Evolutionary conservation across 2,113 vertebrate genomes (phyloP), one percentile per base, ranked within the genome.

Genomic region (Lamprologus sp.): DNA sequence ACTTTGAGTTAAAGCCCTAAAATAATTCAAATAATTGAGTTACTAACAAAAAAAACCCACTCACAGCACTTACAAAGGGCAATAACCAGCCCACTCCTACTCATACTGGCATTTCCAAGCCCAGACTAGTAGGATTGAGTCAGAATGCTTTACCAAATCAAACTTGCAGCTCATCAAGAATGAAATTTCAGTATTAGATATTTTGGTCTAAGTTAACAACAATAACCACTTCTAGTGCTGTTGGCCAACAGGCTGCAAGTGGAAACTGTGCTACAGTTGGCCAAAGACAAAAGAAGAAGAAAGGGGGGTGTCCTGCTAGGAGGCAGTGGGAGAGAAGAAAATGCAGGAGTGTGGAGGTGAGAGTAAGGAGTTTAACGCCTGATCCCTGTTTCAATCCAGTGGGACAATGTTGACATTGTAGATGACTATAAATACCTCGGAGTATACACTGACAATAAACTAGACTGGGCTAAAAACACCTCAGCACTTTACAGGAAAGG

Each of bases 81-180:
- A 60, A 60, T 0, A 6, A 31, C 26, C 0, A 60, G 56, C 26
- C 5, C 0, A 9, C 56, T 31, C 23, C 21, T 7, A 55, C 11
- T 55, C 26, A 0, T 9, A 28, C 14, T 17, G 26, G 3, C 2
- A 60, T 0, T 31, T 60, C 56, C 14, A 31, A 60, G 26, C 26
- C 5, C 26, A 60, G 56, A 60, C 26, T 31, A 0, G 56, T 31
- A 9, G 56, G 56, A 31, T 17, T 19, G 58, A 0, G 58, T 35
- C 58, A n/a, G 31, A 35, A 63, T 35, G 17, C 6, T 35, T 35
- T 63, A 63, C 15, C 1, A n/a, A 63, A 33, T 35, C 58, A 60
- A 0, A 63, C 0, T 19, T 63, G 15, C 15, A 33, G 15, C 58
- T 33, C 28, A 63, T 33, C 56, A 31, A 60, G 56, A 60, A 60